Evolutionary conservation across 2,888 invertebrate genomes (phyloP).

Genomic region (Chromoteleia sp.): DNA sequence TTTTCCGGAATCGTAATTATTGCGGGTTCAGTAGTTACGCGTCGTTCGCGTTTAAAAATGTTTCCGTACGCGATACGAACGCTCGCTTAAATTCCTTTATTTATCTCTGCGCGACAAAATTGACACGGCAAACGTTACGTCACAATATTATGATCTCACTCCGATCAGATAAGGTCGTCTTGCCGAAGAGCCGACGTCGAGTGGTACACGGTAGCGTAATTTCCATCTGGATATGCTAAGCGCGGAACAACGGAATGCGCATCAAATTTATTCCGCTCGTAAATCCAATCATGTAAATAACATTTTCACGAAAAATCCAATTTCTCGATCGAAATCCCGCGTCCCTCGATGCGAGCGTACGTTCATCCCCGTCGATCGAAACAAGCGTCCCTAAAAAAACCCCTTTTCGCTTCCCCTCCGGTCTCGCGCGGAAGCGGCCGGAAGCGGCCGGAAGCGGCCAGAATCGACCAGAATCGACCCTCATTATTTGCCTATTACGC

Average conservation of each 20-base stretch:
- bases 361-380: conserved; percentile 22
- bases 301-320: conserved; percentile 55
- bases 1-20: too few relatives aligned
- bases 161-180: conserved; percentile 54
- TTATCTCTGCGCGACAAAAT: conserved; percentile 38
- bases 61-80: background rate
- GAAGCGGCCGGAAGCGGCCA: background rate
- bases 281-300: conserved; percentile 63
- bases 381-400: background rate
- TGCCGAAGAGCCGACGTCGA: conserved; percentile 56
- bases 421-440: too few relatives aligned
- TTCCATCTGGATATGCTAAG: conserved; percentile 68
- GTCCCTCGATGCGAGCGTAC: background rate
- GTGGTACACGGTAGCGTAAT: conserved; percentile 48
- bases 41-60: too few relatives aligned
- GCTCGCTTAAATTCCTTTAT: conserved; percentile 38
- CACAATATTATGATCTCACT: conserved; percentile 61
- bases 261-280: conserved; percentile 58
- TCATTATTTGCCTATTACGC: conserved; percentile 45
- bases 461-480: background rate
- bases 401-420: background rate
- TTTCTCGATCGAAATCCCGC: conserved; percentile 32
- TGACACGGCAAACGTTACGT: conserved; percentile 53
- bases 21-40: too few relatives aligned
- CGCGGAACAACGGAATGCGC: conserved; percentile 47